Percentiles rank a stretch among this genome's conserved stretches.
phyloP scores from a whole-genome alignment of 2,888 invertebrate genomes.

The Hypomecis atomaria region DNA sequence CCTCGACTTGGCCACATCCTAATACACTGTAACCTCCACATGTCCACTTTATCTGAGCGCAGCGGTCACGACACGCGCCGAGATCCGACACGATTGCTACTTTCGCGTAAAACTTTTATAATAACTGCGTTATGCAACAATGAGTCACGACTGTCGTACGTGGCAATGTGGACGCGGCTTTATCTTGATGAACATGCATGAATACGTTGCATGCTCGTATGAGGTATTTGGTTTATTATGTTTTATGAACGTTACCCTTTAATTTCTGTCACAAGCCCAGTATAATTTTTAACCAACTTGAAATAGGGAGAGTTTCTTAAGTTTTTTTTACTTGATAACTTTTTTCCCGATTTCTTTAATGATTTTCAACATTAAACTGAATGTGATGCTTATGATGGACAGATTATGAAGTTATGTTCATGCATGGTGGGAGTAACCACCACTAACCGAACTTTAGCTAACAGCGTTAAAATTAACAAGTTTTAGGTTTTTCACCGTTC shows the following conservation, averaged over 20 bases:
- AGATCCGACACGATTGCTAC: constrained; percentile 55
- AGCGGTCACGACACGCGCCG: constrained; percentile 57
- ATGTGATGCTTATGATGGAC: too few relatives aligned
- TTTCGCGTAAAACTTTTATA: constrained; percentile 53
- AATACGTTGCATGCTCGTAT: constrained; percentile 9
- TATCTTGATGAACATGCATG: constrained; percentile 40
- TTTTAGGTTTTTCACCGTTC: too few relatives aligned
- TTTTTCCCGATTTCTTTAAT: too few relatives aligned
- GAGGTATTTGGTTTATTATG: not conserved
- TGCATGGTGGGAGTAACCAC: too few relatives aligned
- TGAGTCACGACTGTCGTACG: constrained; percentile 60
- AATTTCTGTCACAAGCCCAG: too few relatives aligned
- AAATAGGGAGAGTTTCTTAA: not conserved
- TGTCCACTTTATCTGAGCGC: constrained; percentile 62
- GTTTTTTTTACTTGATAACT: too few relatives aligned
- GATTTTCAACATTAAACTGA: too few relatives aligned
- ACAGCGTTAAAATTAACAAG: too few relatives aligned
- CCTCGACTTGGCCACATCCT: constrained; percentile 36
- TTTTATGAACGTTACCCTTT: not conserved
- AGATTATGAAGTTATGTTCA: too few relatives aligned
- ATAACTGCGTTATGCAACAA: constrained; percentile 53
- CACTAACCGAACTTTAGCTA: too few relatives aligned
- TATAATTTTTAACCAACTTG: too few relatives aligned
- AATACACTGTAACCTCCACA: constrained; percentile 48
- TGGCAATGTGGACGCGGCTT: constrained; percentile 50